phyloP scores from a whole-genome alignment of 2,113 vertebrate genomes.

The Rhinogobius similis region DNA sequence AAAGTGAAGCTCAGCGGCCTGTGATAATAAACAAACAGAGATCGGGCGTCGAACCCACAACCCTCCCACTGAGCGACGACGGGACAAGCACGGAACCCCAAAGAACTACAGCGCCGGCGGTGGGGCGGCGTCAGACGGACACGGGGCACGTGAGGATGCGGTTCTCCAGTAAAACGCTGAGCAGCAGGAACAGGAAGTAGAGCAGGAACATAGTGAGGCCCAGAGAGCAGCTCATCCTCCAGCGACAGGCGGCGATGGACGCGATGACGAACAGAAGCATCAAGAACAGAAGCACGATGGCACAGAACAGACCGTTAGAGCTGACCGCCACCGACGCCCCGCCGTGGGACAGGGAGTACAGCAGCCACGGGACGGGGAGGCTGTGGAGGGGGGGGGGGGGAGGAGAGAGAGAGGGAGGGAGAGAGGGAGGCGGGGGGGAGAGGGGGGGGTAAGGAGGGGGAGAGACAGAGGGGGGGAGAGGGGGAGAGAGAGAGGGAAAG shows the following conservation, averaged over 20 bases:
- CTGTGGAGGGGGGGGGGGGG: conserved; percentile 38
- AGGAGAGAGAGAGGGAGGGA: neutral
- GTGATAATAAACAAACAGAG: too few species aligned
- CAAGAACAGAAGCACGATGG: conserved; percentile 80
- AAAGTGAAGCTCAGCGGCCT: too few species aligned
- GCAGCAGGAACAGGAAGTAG: conserved; percentile 78
- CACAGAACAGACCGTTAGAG: conserved; percentile 79
- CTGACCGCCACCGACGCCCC: conserved; percentile 69
- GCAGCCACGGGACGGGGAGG: conserved; percentile 75
- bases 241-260: conserved; percentile 77
- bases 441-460: too few species aligned
- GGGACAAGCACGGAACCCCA: too few species aligned
- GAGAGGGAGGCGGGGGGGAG: too few species aligned
- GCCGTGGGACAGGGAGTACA: conserved; percentile 55
- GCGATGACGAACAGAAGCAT: conserved; percentile 81
- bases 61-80: too few species aligned
- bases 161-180: conserved; percentile 77
- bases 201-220: conserved; percentile 78
- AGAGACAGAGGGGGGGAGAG: neutral
- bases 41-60: too few species aligned
- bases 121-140: conserved; percentile 61
- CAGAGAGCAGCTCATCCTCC: conserved; percentile 76
- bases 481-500: too few species aligned
- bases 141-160: conserved; percentile 72
- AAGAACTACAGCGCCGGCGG: too few species aligned